Evolutionary conservation across 2,888 invertebrate species (phyloP).

Genomic region (Ectemnius cavifrons): DNA sequence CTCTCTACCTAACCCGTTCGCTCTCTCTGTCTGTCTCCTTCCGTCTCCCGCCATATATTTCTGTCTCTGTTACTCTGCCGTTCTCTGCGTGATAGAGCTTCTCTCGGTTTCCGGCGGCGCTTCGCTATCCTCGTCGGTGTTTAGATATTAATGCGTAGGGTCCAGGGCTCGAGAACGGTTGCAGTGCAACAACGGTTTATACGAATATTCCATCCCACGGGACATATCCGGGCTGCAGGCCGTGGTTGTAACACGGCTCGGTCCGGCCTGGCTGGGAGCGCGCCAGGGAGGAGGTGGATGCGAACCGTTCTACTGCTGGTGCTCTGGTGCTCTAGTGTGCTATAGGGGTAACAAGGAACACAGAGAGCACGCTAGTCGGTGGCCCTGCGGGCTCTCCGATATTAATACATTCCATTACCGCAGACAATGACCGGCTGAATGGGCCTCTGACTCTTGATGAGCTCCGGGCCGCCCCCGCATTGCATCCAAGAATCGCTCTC

Average conservation of each 20-base stretch:
- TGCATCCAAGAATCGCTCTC: conserved; percentile 47
- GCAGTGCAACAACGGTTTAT: conserved; percentile 60
- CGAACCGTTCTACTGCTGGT: too few relatives aligned
- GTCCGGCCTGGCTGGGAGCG: neutral
- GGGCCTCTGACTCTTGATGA: conserved; percentile 75
- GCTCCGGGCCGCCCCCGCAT: conserved; percentile 66
- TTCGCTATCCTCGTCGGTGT: conserved; percentile 18
- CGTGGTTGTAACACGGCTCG: conserved; percentile 56
- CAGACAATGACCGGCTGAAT: conserved; percentile 76
- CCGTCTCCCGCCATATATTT: neutral
- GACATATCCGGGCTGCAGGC: conserved; percentile 55
- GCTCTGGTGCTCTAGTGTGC: neutral
- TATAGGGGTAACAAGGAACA: conserved; percentile 24
- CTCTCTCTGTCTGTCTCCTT: conserved; percentile 2
- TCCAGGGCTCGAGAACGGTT: conserved; percentile 56
- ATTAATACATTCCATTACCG: conserved; percentile 78
- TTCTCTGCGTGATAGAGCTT: neutral
- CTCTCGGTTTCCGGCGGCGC: conserved; percentile 7
- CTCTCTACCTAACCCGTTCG: neutral
- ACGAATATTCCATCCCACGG: conserved; percentile 63
- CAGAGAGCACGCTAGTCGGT: conserved; percentile 29
- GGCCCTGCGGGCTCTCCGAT: conserved; percentile 70
- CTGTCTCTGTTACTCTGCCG: neutral
- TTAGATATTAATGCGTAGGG: conserved; percentile 62
- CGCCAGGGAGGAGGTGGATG: too few relatives aligned